Conservation (phyloP, 2,113 vertebrate genomes). For the Galemys pyrenaicus region DNA sequence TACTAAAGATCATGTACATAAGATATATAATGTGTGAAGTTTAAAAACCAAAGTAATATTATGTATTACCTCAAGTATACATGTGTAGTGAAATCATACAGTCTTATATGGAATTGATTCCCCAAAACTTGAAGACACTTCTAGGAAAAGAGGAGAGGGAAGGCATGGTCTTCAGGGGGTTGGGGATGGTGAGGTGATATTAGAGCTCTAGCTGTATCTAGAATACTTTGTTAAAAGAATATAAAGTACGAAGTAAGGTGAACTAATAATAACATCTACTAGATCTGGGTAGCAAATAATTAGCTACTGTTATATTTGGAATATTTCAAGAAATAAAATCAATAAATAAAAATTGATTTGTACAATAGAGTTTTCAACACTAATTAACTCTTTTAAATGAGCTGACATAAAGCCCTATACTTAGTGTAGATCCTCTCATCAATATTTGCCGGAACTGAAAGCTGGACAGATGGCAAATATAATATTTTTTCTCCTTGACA, state of each 20-base stretch:
- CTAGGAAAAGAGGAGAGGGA: background rate
- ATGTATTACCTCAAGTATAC: background rate
- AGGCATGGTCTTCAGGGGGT: background rate
- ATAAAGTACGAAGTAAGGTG: background rate
- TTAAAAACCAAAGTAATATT: background rate
- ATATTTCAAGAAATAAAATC: background rate
- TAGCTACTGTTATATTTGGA: conserved; percentile 21
- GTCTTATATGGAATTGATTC: background rate
- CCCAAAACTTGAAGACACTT: background rate
- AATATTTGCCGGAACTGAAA: conserved; percentile 61
- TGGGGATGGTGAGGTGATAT: background rate
- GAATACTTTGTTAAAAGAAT: conserved; percentile 1
- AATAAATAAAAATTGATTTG: conserved; percentile 5
- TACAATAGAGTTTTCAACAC: background rate
- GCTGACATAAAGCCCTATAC: background rate
- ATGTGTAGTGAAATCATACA: background rate
- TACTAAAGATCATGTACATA: background rate
- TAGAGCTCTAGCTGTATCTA: background rate
- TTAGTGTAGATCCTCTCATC: conserved; percentile 47
- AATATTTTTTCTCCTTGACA: conserved; percentile 63
- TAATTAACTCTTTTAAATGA: conserved; percentile 27
- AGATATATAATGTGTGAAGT: background rate
- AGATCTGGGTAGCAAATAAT: background rate
- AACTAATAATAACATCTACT: background rate
- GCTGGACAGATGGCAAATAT: conserved; percentile 60